Evolutionary conservation across 2,888 invertebrate genomes (phyloP), one percentile per base, ranked within the genome.

Genomic region (Drosophila barbarae): DNA sequence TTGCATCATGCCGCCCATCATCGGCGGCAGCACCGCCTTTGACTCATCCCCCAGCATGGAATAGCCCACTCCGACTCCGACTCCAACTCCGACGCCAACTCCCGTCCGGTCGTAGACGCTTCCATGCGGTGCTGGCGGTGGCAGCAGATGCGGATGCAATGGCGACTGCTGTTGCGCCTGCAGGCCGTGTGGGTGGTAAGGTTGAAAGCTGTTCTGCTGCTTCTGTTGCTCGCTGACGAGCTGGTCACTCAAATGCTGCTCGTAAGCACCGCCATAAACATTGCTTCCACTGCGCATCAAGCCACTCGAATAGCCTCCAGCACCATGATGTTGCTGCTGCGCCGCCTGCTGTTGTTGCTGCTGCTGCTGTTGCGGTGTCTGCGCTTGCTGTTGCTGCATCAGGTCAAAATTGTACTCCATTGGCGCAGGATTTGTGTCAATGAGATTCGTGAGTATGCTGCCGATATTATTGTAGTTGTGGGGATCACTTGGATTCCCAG

Each of bases 391-490:
- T 39, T 76, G 78, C 18, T 76, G 74, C 51, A 89, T 85, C 66
- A 89, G 65, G 64, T 89, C 89, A 51, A 89, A 89, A 64, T 88
- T 89, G 72, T 89, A 89, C 71, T 89, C 89, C 85, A 89, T 79
- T n/a, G 88, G 84, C 71, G 87, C 79, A 56, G 89, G 88, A 75
- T 87, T 89, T 47, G 87, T 88, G 56, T 89, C 88, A 65, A 89
- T 87, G 77, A 89, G 86, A 87, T 89, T 89, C 72, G 89, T 89
- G 44, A 89, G 84, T 80, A 89, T 89, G 76, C 89, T 89, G 51
- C 89, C 89, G 60, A 89, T 89, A 64, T 89, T 89, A 58, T 89
- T 89, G 71, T 89, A 89, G 54, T 84, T 88, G 60, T 89, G 88
- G 5, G 88, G 80, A 80, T 88, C 88, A 34, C 80, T 41, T 10